These are phyloP conservation scores for Linyphia triangularis DNA, from an alignment of 2,888 invertebrate species.

Conservation along the genomic window DNA sequence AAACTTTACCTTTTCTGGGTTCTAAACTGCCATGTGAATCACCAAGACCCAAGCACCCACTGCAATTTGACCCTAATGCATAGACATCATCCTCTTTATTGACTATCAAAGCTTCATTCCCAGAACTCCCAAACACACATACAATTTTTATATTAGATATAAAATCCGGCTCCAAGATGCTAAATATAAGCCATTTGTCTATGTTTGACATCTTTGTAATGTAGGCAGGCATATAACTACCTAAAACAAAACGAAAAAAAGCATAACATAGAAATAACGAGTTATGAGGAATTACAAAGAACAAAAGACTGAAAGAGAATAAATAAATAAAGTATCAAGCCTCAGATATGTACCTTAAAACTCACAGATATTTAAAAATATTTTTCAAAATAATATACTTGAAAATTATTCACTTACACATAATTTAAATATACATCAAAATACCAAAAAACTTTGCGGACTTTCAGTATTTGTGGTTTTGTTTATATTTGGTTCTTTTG, in stretches of 20 bases:
- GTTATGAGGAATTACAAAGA: not conserved
- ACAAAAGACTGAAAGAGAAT: not conserved
- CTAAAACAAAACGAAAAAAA: not conserved
- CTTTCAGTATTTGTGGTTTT: no score
- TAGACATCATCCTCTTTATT: slow-evolving; percentile 83
- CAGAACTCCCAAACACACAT: slow-evolving; percentile 83
- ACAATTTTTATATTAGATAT: slow-evolving; percentile 82
- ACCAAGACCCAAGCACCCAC: slow-evolving; percentile 83
- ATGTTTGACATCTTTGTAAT: slow-evolving; percentile 77
- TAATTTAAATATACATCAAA: no score
- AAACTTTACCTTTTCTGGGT: slow-evolving; percentile 74
- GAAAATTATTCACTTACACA: no score
- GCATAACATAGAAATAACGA: not conserved
- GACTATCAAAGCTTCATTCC: slow-evolving; percentile 84
- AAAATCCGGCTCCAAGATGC: slow-evolving; percentile 82
- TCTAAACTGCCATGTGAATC: slow-evolving; percentile 82
- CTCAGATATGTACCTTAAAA: no score
- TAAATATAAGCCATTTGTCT: slow-evolving; percentile 84
- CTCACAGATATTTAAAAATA: no score
- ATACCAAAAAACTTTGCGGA: no score
- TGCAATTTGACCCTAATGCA: slow-evolving; percentile 83
- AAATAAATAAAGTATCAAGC: not conserved
- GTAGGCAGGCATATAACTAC: slow-evolving; percentile 40
- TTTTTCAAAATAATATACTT: no score
- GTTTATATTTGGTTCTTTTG: no score